Base-by-base conservation (phyloP, 2,888 invertebrate genomes). In the Phaonia tiefii region DNA sequence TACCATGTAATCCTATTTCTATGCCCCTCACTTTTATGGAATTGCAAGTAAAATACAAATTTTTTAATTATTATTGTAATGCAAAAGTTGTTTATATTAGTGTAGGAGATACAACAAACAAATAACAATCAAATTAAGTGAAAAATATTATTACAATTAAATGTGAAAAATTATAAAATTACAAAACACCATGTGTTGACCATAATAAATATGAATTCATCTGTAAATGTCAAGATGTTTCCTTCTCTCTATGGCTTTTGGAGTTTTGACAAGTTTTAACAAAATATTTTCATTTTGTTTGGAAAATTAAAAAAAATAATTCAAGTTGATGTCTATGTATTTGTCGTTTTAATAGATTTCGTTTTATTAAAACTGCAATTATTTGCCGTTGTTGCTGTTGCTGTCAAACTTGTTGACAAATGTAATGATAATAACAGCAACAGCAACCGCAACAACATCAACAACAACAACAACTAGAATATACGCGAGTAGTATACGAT, bases 331-430 rank as follows among this genome's bases (percentile, higher is more conserved):
- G 54, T 22, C 11, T 22, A 11, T 11, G 3, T 54, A 3, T 54
- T 25, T 25, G 10, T 3, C 31, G 17, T 49, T 49, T 15, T 49
- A 5, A 49, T 13, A 49, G n/a, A 15, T 44, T 8, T n/a, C 11
- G 13, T 8, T 31, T 31, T 31, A 5, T 31, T 31, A 8, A 3
- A 31, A 31, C 31, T 31, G 31, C 4, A 5, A 31, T 31, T 3
- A 31, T 5, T 31, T 31, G 31, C 31, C 17, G 31, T n/a, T 26
- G 56, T 26, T 26, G 25, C 26, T 37, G 13, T 25, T 37, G 17
- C 60, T 60, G 37, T 60, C 60, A 60, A 39, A 60, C 60, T 39
- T 60, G 49, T 58, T 71, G 75, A 58, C 58, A 67, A 75, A 75
- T 67, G 11, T 39, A 39, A 60, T 60, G 37, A 60, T 60, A 37